These are phyloP conservation scores for Athalia circularis DNA, from an alignment of 2,888 invertebrate species.

Conservation along the genomic window DNA sequence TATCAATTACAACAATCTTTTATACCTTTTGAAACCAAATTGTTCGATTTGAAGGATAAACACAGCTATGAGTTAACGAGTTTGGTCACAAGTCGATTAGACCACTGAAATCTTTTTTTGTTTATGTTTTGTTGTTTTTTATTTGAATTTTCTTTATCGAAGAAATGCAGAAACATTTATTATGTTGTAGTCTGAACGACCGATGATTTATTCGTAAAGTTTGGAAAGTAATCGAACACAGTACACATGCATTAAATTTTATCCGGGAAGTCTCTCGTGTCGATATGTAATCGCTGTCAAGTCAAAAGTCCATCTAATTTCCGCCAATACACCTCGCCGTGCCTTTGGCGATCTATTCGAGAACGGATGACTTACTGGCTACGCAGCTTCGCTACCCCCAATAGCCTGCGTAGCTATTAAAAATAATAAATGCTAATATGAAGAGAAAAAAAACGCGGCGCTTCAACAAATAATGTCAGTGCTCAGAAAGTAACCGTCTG, in stretches of 20 bases:
- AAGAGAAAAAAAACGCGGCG: background rate
- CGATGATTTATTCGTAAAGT: too few relatives aligned
- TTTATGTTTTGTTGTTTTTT: too few relatives aligned
- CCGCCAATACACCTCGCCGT: background rate
- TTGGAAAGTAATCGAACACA: too few relatives aligned
- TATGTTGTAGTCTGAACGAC: too few relatives aligned
- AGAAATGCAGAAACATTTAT: too few relatives aligned
- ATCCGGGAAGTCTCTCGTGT: background rate
- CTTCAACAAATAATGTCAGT: background rate
- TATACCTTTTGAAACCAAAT: background rate
- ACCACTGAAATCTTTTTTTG: too few relatives aligned
- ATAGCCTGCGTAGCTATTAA: background rate
- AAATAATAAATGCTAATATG: background rate
- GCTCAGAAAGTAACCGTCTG: background rate
- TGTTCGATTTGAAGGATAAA: background rate
- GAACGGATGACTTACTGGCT: background rate
- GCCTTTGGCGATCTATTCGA: background rate
- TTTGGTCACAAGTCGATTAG: too few relatives aligned
- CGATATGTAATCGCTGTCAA: conserved; percentile 37
- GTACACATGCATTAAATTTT: too few relatives aligned
- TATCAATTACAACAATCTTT: conserved; percentile 7
- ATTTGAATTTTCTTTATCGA: too few relatives aligned
- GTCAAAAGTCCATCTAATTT: conserved; percentile 34
- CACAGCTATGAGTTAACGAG: too few relatives aligned
- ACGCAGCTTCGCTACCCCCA: too few relatives aligned